A percentile compares a stretch with the other conserved stretches of the same genome.
Evolutionary conservation across 2,113 vertebrate genomes (phyloP).

Genomic region (Hyperopisus bebe): DNA sequence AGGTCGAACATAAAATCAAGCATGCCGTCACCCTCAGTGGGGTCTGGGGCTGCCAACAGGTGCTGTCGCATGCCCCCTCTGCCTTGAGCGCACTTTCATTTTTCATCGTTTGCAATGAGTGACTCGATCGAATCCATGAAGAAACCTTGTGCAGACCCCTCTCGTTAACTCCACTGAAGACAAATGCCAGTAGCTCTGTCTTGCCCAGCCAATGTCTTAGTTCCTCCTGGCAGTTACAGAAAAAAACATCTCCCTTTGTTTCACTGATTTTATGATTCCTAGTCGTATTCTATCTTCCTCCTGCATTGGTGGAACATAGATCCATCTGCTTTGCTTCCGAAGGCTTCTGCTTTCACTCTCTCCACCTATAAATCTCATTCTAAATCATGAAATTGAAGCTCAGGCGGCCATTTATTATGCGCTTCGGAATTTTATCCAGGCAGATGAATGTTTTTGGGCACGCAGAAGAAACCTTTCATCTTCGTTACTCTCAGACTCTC

Average conservation of each 20-base stretch:
- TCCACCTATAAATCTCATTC: constrained; percentile 14
- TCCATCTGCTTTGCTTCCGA: constrained; percentile 2
- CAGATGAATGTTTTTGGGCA: constrained; percentile 4
- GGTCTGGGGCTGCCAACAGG: not conserved
- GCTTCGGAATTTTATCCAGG: not conserved
- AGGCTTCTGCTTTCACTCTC: constrained; percentile 10
- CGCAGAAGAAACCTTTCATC: not conserved
- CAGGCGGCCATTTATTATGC: not conserved
- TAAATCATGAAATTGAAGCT: not conserved
- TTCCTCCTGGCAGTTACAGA: not conserved
- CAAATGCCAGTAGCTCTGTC: not conserved
- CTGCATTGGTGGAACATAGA: not conserved
- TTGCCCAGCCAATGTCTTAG: not conserved
- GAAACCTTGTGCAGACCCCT: not conserved
- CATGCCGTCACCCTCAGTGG: not conserved
- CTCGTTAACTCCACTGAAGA: constrained; percentile 1
- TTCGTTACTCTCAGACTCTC: not conserved
- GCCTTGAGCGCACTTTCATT: not conserved
- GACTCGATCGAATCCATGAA: not conserved
- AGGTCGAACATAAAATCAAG: not conserved
- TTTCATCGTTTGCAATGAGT: not conserved
- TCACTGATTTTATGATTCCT: not conserved
- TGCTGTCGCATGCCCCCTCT: not conserved
- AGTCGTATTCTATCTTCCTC: not conserved
- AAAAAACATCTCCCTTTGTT: constrained; percentile 1